phyloP scores from a whole-genome alignment of 1,140 invertebrate genomes.

The Leptestheria dahalacensis region DNA sequence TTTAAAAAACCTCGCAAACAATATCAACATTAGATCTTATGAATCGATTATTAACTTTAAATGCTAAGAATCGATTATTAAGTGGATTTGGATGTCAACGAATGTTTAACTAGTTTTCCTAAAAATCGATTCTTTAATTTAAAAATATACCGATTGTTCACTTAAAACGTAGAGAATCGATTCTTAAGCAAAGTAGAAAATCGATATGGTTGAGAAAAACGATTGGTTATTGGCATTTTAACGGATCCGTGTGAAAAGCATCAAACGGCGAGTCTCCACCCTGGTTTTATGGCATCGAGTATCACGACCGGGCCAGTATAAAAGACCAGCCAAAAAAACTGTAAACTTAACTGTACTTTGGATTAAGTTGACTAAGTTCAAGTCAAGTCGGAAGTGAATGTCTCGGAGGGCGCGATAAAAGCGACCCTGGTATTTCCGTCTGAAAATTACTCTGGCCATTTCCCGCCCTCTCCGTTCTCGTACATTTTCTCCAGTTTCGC shows the following conservation, averaged over 20 bases:
- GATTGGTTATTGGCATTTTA: neutral
- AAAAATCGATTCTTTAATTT: too few species aligned
- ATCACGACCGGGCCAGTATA: neutral
- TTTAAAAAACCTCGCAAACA: too few species aligned
- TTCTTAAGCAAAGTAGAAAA: too few species aligned
- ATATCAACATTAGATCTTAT: too few species aligned
- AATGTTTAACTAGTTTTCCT: too few species aligned
- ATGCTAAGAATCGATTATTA: too few species aligned
- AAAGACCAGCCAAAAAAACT: neutral
- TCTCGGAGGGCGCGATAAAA: neutral
- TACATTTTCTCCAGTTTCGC: neutral
- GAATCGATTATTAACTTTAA: too few species aligned
- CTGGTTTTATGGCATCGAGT: neutral
- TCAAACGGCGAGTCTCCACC: neutral
- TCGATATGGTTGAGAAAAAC: neutral
- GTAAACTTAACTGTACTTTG: neutral
- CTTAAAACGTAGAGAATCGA: too few species aligned
- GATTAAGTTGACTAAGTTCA: too few species aligned
- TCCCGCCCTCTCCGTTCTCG: neutral
- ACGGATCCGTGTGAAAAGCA: neutral
- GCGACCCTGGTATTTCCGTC: neutral
- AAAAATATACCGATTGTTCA: too few species aligned
- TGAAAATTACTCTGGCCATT: neutral
- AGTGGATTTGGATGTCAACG: too few species aligned
- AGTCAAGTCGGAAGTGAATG: too few species aligned